Conservation (phyloP, 2,888 invertebrate genomes). For the Linyphia triangularis region DNA sequence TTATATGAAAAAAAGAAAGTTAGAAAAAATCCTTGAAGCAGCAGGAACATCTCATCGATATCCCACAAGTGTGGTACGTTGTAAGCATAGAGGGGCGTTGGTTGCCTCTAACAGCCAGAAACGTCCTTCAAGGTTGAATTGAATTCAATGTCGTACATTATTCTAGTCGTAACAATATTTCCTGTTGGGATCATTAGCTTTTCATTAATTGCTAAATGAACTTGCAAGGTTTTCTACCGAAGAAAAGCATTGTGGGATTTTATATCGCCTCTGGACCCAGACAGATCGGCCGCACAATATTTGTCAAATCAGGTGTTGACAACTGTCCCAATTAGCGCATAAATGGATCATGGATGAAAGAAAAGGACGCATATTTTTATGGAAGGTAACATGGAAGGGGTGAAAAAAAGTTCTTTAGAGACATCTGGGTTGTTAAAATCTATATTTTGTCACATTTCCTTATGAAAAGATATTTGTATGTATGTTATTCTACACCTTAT, state of each 20-base stretch:
- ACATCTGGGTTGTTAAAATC: too few relatives aligned
- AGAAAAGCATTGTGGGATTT: background rate
- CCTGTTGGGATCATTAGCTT: background rate
- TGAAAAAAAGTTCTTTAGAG: too few relatives aligned
- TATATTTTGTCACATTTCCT: too few relatives aligned
- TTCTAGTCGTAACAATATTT: background rate
- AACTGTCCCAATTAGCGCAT: background rate
- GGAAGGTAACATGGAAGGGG: too few relatives aligned
- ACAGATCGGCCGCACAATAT: background rate
- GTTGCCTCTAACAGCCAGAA: background rate
- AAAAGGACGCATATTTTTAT: too few relatives aligned
- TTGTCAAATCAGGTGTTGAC: too few relatives aligned
- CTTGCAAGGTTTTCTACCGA: background rate
- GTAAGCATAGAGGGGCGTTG: background rate
- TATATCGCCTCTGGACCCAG: background rate
- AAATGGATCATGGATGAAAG: too few relatives aligned
- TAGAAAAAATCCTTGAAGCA: background rate
- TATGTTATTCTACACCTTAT: too few relatives aligned
- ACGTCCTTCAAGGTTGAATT: background rate
- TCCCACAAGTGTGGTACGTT: background rate
- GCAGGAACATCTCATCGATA: background rate
- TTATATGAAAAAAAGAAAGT: background rate
- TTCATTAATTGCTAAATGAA: background rate
- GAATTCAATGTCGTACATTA: background rate
- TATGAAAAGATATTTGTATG: too few relatives aligned